phyloP scores from a whole-genome alignment of 2,888 invertebrate genomes.

The Ornithoptera alexandrae region DNA sequence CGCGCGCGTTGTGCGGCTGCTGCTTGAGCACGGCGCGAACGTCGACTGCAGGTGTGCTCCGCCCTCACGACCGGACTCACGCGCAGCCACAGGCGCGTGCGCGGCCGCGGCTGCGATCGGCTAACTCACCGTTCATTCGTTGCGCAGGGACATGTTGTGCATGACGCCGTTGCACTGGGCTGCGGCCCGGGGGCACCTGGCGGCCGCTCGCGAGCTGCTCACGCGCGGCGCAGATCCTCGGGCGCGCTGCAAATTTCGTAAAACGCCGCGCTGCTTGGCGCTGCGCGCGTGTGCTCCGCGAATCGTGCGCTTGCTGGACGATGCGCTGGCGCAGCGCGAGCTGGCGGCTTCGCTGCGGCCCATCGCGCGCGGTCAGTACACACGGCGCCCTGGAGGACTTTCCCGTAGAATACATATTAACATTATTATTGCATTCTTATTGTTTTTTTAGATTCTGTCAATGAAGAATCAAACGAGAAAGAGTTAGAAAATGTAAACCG shows the following conservation, averaged over 20 bases:
- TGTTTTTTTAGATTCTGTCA: not conserved
- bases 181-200: constrained; percentile 87
- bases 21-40: constrained; percentile 69
- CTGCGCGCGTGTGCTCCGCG: constrained; percentile 32
- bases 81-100: not conserved
- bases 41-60: constrained; percentile 42
- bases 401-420: not conserved
- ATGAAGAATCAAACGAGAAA: not conserved
- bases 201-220: constrained; percentile 82
- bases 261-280: constrained; percentile 53
- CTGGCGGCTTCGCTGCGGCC: constrained; percentile 41
- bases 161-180: constrained; percentile 97
- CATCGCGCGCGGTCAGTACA: constrained; percentile 34
- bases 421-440: not conserved
- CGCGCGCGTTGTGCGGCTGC: constrained; percentile 85
- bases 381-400: not conserved
- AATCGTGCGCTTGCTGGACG: constrained; percentile 43
- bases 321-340: constrained; percentile 40
- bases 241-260: constrained; percentile 62
- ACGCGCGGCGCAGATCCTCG: constrained; percentile 86
- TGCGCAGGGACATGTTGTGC: constrained; percentile 61
- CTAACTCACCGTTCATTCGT: too few relatives aligned
- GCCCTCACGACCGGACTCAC: not conserved
- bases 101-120: not conserved
- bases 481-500: not conserved